Percentiles rank a stretch among this genome's conserved stretches.
phyloP scores from a whole-genome alignment of 2,888 invertebrate species.

The Coleophora flavipennella region DNA sequence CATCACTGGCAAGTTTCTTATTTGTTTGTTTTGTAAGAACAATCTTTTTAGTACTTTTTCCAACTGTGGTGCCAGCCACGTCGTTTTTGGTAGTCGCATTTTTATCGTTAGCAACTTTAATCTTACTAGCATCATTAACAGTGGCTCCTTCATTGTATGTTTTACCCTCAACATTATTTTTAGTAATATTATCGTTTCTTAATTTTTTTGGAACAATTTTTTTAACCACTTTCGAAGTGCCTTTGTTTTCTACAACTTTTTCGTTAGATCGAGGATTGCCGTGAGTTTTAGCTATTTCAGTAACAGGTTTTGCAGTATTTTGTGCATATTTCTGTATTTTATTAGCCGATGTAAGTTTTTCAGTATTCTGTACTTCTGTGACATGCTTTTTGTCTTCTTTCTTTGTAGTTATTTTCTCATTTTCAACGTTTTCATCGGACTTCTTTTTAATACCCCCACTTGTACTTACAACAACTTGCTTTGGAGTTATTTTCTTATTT shows the following conservation, averaged over 20 bases:
- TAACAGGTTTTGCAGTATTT: constrained; percentile 5
- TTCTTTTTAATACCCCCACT: no score
- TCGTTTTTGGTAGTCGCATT: constrained; percentile 1
- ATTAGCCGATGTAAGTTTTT: neutral
- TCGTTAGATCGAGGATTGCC: neutral
- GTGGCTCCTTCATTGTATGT: neutral
- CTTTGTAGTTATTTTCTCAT: neutral
- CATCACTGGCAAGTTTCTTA: neutral
- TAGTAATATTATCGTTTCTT: neutral
- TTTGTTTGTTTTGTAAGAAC: neutral
- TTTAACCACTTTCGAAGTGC: neutral
- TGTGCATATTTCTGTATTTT: neutral
- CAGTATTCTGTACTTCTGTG: neutral
- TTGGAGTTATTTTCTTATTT: no score
- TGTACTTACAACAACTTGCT: no score
- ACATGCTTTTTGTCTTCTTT: neutral
- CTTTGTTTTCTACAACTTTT: neutral
- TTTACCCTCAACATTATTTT: neutral
- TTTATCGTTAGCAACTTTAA: constrained; percentile 12
- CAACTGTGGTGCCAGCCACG: neutral
- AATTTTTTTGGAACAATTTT: neutral
- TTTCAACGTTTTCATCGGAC: neutral
- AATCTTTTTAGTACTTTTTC: neutral
- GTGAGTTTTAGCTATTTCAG: neutral
- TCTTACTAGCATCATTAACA: constrained; percentile 7